Percentiles rank a stretch among this genome's conserved stretches.
These are phyloP conservation scores for Xylota sylvarum DNA, from an alignment of 2,888 invertebrate species.

Conservation along the genomic window DNA sequence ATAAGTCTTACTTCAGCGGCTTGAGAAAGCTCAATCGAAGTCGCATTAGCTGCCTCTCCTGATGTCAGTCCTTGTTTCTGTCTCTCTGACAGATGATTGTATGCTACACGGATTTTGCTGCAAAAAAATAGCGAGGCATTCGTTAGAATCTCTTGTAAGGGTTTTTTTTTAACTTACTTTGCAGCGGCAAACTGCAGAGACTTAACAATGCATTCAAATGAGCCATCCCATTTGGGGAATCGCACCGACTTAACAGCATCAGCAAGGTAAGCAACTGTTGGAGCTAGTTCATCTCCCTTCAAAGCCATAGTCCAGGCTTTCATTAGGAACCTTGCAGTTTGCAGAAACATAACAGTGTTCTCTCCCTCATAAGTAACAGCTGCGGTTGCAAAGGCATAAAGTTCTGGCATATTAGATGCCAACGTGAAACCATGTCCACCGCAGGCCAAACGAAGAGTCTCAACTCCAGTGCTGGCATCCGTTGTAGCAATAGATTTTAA, in stretches of 20 bases:
- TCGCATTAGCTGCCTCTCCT: conserved; percentile 94
- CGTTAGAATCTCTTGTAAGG: background rate
- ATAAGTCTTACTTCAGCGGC: conserved; percentile 90
- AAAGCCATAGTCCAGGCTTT: conserved; percentile 90
- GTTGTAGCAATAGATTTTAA: conserved; percentile 94
- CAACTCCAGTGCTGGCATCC: conserved; percentile 91
- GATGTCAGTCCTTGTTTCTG: conserved; percentile 87
- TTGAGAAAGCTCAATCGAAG: conserved; percentile 91
- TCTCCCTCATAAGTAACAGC: conserved; percentile 98
- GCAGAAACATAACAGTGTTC: conserved; percentile 96
- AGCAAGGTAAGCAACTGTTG: conserved; percentile 89
- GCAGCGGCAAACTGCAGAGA: conserved; percentile 85
- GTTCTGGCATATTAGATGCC: conserved; percentile 92
- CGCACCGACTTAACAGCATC: conserved; percentile 63
- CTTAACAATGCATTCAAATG: conserved; percentile 81
- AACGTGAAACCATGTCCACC: conserved; percentile 98
- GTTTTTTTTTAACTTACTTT: conserved; percentile 80
- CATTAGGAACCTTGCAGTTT: conserved; percentile 93
- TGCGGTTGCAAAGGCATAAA: conserved; percentile 93
- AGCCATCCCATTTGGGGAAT: conserved; percentile 79
- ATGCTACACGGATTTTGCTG: conserved; percentile 90
- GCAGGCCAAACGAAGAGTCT: conserved; percentile 94
- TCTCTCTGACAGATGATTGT: conserved; percentile 88
- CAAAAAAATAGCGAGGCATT: conserved; percentile 62
- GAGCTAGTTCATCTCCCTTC: conserved; percentile 87